Conservation (phyloP, 2,113 vertebrate genomes). For the Lepus timidus region DNA sequence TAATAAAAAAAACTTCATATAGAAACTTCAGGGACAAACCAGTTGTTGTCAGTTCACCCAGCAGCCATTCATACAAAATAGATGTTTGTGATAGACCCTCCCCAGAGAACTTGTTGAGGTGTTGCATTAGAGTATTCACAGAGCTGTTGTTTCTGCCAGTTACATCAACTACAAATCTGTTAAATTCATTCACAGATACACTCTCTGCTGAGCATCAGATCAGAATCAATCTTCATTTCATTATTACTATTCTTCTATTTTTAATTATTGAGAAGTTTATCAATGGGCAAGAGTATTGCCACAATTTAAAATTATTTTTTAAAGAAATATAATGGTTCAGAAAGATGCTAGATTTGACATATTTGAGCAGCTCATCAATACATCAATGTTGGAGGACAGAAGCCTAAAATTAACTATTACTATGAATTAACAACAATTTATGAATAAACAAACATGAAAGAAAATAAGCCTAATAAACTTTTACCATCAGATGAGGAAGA, state of each 20-base stretch:
- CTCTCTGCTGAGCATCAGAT: neutral
- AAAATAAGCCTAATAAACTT: constrained; percentile 11
- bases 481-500: neutral
- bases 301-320: neutral
- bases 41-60: neutral
- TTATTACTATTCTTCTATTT: neutral
- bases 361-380: neutral
- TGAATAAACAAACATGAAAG: constrained; percentile 5
- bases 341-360: neutral
- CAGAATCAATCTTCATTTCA: neutral
- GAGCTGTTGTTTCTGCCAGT: neutral
- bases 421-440: neutral
- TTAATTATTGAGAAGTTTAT: neutral
- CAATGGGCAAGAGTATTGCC: neutral
- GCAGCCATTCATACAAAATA: neutral
- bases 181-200: neutral
- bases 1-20: neutral
- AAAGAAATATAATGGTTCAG: neutral
- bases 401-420: neutral
- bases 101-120: constrained; percentile 23
- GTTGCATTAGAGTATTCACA: constrained; percentile 45
- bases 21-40: neutral
- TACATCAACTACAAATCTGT: neutral
- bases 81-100: neutral
- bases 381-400: neutral